A percentile compares a stretch with the other conserved stretches of the same genome.
These are phyloP conservation scores for Ptilodon capucinus DNA, from an alignment of 2,888 invertebrate genomes.

Conservation along the genomic window DNA sequence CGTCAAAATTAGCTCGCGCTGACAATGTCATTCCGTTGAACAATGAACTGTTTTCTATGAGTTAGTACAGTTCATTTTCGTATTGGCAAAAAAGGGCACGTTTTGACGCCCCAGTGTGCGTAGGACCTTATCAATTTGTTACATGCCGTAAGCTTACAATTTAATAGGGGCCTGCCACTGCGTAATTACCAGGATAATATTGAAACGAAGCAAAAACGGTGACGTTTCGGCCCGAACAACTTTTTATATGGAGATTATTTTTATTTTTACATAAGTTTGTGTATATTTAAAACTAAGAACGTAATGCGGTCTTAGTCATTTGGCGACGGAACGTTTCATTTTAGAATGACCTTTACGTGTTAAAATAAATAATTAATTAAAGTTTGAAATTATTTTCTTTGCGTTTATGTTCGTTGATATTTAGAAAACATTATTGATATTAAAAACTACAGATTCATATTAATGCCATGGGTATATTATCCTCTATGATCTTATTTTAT, in stretches of 20 bases:
- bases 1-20: no score
- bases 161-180: conserved; percentile 58
- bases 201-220: conserved; percentile 27
- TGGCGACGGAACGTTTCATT: background rate
- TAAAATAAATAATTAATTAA: background rate
- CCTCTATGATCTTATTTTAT: background rate
- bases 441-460: no score
- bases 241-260: no score
- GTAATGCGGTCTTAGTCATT: background rate
- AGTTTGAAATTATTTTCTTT: no score
- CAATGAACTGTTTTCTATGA: no score
- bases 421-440: no score
- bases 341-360: background rate
- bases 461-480: no score
- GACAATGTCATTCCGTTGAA: no score
- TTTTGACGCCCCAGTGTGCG: no score
- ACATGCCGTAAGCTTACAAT: conserved; percentile 47
- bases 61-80: no score
- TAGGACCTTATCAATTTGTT: conserved; percentile 71
- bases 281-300: background rate
- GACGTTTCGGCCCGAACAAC: conserved; percentile 12
- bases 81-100: no score
- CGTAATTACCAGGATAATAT: conserved; percentile 48
- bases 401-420: no score
- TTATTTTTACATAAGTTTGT: background rate